Evolutionary conservation across 2,888 invertebrate species (phyloP).

Genomic region (Teinopalpus imperialis): DNA sequence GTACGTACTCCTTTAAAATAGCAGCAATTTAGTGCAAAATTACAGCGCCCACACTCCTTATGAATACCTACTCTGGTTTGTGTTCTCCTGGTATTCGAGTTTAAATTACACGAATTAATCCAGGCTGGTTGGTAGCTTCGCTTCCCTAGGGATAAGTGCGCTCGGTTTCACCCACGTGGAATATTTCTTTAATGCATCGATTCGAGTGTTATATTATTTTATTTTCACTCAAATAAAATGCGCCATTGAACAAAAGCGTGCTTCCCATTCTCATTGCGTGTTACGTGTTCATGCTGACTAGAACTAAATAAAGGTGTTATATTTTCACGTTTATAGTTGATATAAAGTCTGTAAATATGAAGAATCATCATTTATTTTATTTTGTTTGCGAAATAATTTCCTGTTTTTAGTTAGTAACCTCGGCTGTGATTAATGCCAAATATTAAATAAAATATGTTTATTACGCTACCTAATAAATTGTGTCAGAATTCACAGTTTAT

Average conservation of each 20-base stretch:
- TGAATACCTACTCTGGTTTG: constrained; percentile 57
- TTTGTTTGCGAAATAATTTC: background rate
- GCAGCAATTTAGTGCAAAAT: constrained; percentile 31
- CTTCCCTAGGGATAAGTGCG: constrained; percentile 53
- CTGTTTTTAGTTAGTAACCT: constrained; percentile 2
- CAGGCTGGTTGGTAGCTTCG: constrained; percentile 45
- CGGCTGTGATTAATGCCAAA: background rate
- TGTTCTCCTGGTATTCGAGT: constrained; percentile 69
- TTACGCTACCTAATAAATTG: background rate
- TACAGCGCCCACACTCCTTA: constrained; percentile 35
- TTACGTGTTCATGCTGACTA: background rate
- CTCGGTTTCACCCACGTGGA: constrained; percentile 26
- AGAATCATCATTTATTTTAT: too few species aligned
- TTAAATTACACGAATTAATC: constrained; percentile 75
- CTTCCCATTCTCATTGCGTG: constrained; percentile 1
- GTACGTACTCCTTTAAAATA: constrained; percentile 7
- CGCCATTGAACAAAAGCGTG: background rate
- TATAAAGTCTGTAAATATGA: background rate
- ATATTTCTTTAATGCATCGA: constrained; percentile 11
- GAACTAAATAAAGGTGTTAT: too few species aligned
- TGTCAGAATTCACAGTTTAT: constrained; percentile 14
- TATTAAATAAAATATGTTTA: background rate
- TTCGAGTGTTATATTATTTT: constrained; percentile 3
- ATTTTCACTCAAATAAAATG: constrained; percentile 12
- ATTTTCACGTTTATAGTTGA: background rate